Base-by-base conservation (phyloP, 2,888 invertebrate genomes). In the Smittia sp. region DNA sequence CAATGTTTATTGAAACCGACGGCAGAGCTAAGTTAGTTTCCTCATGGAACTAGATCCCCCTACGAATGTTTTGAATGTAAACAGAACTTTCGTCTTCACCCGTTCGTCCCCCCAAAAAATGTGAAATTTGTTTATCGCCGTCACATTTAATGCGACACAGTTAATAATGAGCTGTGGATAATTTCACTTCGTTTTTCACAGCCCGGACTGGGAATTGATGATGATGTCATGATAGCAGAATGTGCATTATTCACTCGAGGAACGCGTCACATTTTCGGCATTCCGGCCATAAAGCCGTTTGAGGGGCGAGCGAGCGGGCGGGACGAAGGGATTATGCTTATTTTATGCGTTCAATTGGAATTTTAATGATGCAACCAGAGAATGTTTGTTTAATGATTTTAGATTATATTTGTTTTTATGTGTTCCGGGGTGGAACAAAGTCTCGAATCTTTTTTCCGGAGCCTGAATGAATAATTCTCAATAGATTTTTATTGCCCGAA, bases 121-220 rank as follows among this genome's bases (percentile, higher is more conserved):
- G 32, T 32, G 32, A 32, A 32, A 46, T 46, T 46, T 46, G 46
- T 58, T 58, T 63, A 63, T 63, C 27, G 27, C 27, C 63, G 27
- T 22, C 22, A 25, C 63, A 63, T 13, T 63, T 63, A 24, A 72
- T 62, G 32, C 27, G 54, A 25, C 72, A 58, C 38, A 72, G 72
- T 72, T 72, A 72, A 72, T 72, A 72, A 72, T 72, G 72, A 72
- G 72, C 72, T 72, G 72, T 62, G 54, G 72, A 72, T 18, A 62
- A 72, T 72, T 38, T 39, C 69, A 54, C 32, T 22, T 18, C 24
- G 18, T 32, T 27, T 66, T 66, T 27, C 20, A 39, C 18, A 27
- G 41, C 24, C 39, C 25, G 41, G 15, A 18, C 27, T 54, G 62
- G 24, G 25, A 70, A 62, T 62, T 72, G 72, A 72, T 72, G 72